These are phyloP conservation scores for Vesta saturnalis DNA, from an alignment of 2,888 invertebrate genomes.

Conservation along the genomic window DNA sequence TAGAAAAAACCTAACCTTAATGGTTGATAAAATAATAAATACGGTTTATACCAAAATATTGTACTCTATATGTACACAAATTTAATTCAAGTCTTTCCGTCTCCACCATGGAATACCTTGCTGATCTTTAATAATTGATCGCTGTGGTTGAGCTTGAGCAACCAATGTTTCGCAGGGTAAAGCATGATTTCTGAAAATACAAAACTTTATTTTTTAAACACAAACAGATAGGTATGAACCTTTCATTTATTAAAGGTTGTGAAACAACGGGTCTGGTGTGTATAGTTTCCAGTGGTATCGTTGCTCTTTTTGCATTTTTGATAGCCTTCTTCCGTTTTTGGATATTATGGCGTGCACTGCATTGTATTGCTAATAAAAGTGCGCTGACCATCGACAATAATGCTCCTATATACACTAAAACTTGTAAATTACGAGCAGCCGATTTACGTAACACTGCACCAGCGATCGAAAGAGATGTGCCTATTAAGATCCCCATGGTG, in stretches of 20 bases:
- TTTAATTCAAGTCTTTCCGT: conserved; percentile 53
- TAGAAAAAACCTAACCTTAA: too few relatives aligned
- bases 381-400: conserved; percentile 71
- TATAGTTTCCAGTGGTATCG: conserved; percentile 55
- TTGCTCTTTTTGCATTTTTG: conserved; percentile 52
- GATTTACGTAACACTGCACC: conserved; percentile 71
- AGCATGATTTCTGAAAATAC: not conserved
- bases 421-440: conserved; percentile 72
- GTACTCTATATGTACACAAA: not conserved
- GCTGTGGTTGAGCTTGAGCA: conserved; percentile 15
- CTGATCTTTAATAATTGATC: conserved; percentile 48
- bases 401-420: conserved; percentile 74
- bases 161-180: conserved; percentile 12
- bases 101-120: conserved; percentile 64
- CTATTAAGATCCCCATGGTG: conserved; percentile 73
- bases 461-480: conserved; percentile 72
- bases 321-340: conserved; percentile 53
- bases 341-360: conserved; percentile 66
- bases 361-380: conserved; percentile 71
- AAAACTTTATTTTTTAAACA: not conserved
- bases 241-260: conserved; percentile 45
- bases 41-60: not conserved
- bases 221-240: conserved; percentile 23
- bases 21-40: conserved; percentile 5
- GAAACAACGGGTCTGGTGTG: conserved; percentile 36